These are phyloP conservation scores for Macrochelys suwanniensis DNA, from an alignment of 2,797 vertebrate genomes.

Conservation along the genomic window DNA sequence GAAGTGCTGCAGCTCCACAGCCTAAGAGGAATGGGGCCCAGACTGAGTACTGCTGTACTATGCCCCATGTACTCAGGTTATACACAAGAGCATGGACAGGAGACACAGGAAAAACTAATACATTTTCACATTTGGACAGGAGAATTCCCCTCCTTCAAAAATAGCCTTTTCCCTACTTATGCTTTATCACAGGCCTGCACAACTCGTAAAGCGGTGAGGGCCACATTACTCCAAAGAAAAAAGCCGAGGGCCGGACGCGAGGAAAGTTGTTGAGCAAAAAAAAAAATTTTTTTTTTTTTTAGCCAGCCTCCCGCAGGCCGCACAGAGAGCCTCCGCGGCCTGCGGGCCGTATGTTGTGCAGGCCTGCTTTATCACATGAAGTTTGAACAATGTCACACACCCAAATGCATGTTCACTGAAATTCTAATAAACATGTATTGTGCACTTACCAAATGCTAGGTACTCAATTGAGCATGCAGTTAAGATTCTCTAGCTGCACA, in stretches of 20 bases:
- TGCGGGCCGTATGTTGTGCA: too few relatives aligned
- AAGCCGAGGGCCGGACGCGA: too few relatives aligned
- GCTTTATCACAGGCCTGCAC: background rate
- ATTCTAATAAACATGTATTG: slow-evolving; percentile 46
- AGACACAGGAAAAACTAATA: background rate
- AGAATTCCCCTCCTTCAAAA: background rate
- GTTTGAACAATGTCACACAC: background rate
- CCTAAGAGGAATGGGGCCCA: background rate
- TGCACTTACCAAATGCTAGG: background rate
- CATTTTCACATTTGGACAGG: background rate
- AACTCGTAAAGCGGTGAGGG: too few relatives aligned
- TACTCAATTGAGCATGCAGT: background rate
- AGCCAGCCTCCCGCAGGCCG: too few relatives aligned
- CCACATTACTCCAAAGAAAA: too few relatives aligned
- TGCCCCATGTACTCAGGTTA: background rate
- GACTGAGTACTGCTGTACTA: background rate
- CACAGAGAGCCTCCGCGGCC: too few relatives aligned
- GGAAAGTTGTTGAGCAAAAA: too few relatives aligned
- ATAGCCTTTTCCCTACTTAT: background rate
- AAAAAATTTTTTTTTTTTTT: too few relatives aligned
- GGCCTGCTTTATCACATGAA: background rate
- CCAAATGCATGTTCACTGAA: background rate
- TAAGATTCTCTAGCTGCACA: slow-evolving; percentile 1
- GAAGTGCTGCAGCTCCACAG: background rate
- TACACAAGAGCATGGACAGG: background rate